Evolutionary conservation across 2,888 invertebrate genomes (phyloP).

Genomic region (Cheilosia variabilis): DNA sequence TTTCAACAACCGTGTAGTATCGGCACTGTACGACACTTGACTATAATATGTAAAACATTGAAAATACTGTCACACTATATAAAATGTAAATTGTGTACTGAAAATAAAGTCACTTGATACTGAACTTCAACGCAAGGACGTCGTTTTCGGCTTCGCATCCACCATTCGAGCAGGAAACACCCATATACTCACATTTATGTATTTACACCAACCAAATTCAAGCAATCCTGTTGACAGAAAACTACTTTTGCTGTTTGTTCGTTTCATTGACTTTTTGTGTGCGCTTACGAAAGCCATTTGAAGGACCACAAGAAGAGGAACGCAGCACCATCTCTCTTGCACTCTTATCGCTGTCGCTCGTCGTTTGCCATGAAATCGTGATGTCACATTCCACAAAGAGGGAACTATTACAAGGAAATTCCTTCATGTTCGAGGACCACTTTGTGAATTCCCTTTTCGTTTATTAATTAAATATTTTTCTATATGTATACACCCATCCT

Average conservation of each 20-base stretch:
- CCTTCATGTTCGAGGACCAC: slow-evolving; percentile 60
- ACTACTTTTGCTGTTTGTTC: slow-evolving; percentile 17
- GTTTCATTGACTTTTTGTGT: slow-evolving; percentile 34
- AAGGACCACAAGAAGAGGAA: not conserved
- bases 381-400: slow-evolving; percentile 43
- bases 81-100: too few relatives aligned
- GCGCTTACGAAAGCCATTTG: slow-evolving; percentile 13
- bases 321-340: not conserved
- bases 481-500: not conserved
- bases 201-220: not conserved
- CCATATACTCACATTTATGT: too few relatives aligned
- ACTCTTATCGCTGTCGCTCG: slow-evolving; percentile 32
- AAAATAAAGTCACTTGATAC: too few relatives aligned
- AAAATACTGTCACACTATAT: too few relatives aligned
- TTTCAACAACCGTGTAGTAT: slow-evolving; percentile 19
- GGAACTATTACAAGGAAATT: slow-evolving; percentile 52
- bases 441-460: slow-evolving; percentile 40
- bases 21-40: too few relatives aligned
- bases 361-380: slow-evolving; percentile 42
- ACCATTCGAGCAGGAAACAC: not conserved
- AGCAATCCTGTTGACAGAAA: slow-evolving; percentile 20
- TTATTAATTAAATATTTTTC: slow-evolving; percentile 62
- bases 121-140: too few relatives aligned
- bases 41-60: too few relatives aligned
- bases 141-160: slow-evolving; percentile 4